phyloP scores from a whole-genome alignment of 2,797 vertebrate species.

The Gallirallus australis region DNA sequence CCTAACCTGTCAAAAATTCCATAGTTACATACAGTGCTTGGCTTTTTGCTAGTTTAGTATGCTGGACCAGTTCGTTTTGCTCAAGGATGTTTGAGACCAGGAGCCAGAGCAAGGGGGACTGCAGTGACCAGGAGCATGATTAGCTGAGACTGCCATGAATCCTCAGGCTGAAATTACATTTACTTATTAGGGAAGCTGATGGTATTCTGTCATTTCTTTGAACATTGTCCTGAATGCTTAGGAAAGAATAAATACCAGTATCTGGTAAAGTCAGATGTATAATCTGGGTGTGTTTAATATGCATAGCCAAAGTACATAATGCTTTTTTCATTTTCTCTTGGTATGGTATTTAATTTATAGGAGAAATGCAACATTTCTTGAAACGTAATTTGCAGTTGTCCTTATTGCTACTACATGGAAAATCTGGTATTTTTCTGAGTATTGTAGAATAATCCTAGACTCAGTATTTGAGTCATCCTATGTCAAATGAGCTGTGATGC shows the following conservation, averaged over 20 bases:
- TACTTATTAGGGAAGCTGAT: background rate
- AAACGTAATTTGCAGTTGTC: background rate
- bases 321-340: background rate
- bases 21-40: background rate
- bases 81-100: fast-evolving
- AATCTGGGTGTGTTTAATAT: background rate
- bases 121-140: background rate
- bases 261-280: background rate
- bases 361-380: background rate
- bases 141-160: background rate
- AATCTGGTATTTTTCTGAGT: background rate
- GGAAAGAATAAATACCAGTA: background rate
- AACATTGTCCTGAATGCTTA: background rate
- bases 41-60: background rate
- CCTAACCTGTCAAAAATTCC: background rate
- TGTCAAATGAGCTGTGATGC: background rate
- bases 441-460: background rate
- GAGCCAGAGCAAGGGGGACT: background rate
- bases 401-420: background rate
- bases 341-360: background rate
- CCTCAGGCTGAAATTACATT: background rate
- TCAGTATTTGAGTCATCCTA: background rate
- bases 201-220: background rate
- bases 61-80: background rate
- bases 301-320: background rate